Evolutionary conservation across 2,888 invertebrate species (phyloP).

Genomic region (Zootermopsis nevadensis): DNA sequence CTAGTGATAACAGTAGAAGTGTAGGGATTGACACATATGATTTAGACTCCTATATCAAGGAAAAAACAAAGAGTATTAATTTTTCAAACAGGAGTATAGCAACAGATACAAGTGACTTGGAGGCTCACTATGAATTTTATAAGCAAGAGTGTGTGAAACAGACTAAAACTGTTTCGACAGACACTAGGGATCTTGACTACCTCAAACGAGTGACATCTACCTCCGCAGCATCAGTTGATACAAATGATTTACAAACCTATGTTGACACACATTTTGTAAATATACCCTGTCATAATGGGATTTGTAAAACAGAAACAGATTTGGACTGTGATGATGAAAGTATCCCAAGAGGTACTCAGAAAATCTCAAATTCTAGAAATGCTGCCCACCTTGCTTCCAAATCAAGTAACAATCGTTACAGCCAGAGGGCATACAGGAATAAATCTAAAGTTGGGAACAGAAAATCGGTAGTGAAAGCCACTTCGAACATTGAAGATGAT

Average conservation of each 20-base stretch:
- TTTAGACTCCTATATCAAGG: conserved; percentile 23
- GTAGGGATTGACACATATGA: conserved; percentile 41
- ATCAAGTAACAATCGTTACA: not conserved
- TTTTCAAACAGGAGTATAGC: conserved; percentile 19
- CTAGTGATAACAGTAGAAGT: conserved; percentile 1
- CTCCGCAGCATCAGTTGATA: not conserved
- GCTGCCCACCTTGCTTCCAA: not conserved
- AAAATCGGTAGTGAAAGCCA: not conserved
- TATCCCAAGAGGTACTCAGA: not conserved
- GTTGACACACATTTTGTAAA: not conserved
- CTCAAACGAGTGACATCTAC: conserved; percentile 16
- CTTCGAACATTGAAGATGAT: conserved; percentile 10
- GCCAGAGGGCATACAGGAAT: not conserved
- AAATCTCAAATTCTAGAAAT: not conserved
- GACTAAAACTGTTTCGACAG: conserved; percentile 45
- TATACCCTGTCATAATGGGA: conserved; percentile 7
- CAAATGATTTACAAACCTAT: conserved; percentile 15
- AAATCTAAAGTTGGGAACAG: not conserved
- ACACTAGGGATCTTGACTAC: conserved; percentile 46
- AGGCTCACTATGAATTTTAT: conserved; percentile 50
- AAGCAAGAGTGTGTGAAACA: conserved; percentile 36
- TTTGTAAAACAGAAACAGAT: conserved; percentile 10
- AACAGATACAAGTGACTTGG: conserved; percentile 49
- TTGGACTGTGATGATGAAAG: not conserved
- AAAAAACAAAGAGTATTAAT: conserved; percentile 5